Percentiles rank a stretch among this genome's conserved stretches.
phyloP scores from a whole-genome alignment of 2,888 invertebrate species.

The Philhelius pedissequus region DNA sequence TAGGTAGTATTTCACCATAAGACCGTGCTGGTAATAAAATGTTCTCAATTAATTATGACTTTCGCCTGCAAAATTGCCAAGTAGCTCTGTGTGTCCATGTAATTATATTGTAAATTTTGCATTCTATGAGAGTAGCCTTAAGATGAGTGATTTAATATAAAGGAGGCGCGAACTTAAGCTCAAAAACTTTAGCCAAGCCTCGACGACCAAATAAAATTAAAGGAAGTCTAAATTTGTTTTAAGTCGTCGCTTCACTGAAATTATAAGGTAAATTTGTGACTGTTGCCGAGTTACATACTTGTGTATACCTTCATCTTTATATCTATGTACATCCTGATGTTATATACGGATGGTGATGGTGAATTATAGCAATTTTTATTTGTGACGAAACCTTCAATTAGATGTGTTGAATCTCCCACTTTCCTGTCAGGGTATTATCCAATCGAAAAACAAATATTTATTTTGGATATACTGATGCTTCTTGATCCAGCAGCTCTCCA shows the following conservation, averaged over 20 bases:
- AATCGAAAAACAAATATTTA: slow-evolving; percentile 65
- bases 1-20: background rate
- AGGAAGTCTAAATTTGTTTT: background rate
- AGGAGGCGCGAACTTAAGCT: slow-evolving; percentile 2
- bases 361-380: slow-evolving; percentile 58
- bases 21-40: slow-evolving; percentile 54
- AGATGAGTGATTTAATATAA: slow-evolving; percentile 55
- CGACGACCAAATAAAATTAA: background rate
- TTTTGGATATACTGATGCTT: slow-evolving; percentile 48
- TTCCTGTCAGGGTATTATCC: slow-evolving; percentile 54
- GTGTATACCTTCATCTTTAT: background rate
- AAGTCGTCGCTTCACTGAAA: slow-evolving; percentile 6
- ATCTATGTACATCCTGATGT: background rate
- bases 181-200: background rate
- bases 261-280: slow-evolving; percentile 42
- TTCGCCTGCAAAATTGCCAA: slow-evolving; percentile 57
- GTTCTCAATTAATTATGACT: slow-evolving; percentile 65
- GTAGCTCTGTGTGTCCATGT: slow-evolving; percentile 15
- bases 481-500: slow-evolving; percentile 21
- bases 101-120: slow-evolving; percentile 64
- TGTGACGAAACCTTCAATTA: slow-evolving; percentile 60
- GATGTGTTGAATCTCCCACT: slow-evolving; percentile 68
- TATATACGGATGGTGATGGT: no score
- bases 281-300: background rate
- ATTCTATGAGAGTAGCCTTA: slow-evolving; percentile 49